Conservation (phyloP, 2,797 vertebrate genomes). For the Xerus rutilus region DNA sequence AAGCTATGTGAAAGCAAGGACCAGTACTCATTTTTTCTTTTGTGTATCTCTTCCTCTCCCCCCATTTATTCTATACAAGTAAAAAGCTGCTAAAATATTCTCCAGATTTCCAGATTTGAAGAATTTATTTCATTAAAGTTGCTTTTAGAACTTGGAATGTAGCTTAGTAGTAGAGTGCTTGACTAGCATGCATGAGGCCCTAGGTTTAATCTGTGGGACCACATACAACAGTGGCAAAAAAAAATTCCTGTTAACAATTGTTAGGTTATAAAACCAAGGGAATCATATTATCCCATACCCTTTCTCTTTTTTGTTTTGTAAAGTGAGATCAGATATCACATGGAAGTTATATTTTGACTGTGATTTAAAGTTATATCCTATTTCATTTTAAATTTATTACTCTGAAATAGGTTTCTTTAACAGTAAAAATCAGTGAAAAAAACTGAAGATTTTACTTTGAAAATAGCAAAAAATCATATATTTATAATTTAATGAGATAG, state of each 20-base stretch:
- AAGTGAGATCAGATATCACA: conserved; percentile 7
- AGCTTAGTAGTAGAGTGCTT: background rate
- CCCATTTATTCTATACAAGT: background rate
- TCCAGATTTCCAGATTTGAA: conserved; percentile 10
- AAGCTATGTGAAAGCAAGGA: background rate
- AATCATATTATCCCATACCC: background rate
- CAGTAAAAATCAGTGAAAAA: conserved; percentile 57
- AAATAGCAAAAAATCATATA: conserved; percentile 45
- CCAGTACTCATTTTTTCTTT: conserved; percentile 1
- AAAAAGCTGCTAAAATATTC: background rate
- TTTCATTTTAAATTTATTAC: conserved; percentile 61
- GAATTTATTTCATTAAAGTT: conserved; percentile 60
- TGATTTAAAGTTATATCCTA: conserved; percentile 50
- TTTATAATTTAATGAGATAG: conserved; percentile 40
- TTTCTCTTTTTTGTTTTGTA: background rate
- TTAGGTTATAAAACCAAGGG: conserved; percentile 16
- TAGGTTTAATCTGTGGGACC: background rate
- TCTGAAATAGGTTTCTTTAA: conserved; percentile 58
- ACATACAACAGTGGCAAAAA: background rate
- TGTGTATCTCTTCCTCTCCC: background rate
- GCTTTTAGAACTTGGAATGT: background rate
- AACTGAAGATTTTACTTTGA: conserved; percentile 50
- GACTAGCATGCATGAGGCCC: background rate
- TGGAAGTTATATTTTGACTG: conserved; percentile 37
- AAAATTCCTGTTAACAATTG: background rate